Evolutionary conservation across 2,113 vertebrate species (phyloP).

Genomic region (Epinephelus moara): DNA sequence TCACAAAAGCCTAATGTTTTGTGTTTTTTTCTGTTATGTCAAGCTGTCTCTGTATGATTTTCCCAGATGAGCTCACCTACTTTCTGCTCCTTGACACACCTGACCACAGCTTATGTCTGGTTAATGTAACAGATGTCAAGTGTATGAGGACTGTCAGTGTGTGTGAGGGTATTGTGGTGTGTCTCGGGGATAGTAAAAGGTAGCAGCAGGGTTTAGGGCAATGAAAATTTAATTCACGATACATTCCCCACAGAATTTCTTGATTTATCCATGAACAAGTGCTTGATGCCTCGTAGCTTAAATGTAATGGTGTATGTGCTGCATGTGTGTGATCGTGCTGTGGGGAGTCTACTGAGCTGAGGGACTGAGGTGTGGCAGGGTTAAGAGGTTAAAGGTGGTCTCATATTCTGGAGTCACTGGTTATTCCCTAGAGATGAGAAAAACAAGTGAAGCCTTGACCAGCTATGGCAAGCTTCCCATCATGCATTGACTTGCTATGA

Average conservation of each 20-base stretch:
- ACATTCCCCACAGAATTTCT: constrained; percentile 5
- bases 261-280: neutral
- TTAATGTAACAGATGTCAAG: constrained; percentile 38
- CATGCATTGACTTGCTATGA: neutral
- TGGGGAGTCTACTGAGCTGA: constrained; percentile 37
- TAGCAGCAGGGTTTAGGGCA: neutral
- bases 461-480: constrained; percentile 5
- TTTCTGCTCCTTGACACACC: constrained; percentile 63
- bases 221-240: neutral
- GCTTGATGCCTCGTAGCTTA: constrained; percentile 6
- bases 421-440: constrained; percentile 57
- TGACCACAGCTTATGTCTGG: constrained; percentile 54
- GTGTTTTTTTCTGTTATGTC: constrained; percentile 13
- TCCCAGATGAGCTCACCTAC: constrained; percentile 67
- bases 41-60: constrained; percentile 45
- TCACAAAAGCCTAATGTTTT: neutral
- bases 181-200: neutral
- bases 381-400: constrained; percentile 66
- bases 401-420: constrained; percentile 49
- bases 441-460: constrained; percentile 51
- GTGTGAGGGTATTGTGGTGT: neutral
- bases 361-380: constrained; percentile 65
- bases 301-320: neutral
- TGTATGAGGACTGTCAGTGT: constrained; percentile 2
- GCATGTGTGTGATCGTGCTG: constrained; percentile 27